Evolutionary conservation across 2,113 vertebrate genomes (phyloP).

Genomic region (Haliaeetus leucogaster): DNA sequence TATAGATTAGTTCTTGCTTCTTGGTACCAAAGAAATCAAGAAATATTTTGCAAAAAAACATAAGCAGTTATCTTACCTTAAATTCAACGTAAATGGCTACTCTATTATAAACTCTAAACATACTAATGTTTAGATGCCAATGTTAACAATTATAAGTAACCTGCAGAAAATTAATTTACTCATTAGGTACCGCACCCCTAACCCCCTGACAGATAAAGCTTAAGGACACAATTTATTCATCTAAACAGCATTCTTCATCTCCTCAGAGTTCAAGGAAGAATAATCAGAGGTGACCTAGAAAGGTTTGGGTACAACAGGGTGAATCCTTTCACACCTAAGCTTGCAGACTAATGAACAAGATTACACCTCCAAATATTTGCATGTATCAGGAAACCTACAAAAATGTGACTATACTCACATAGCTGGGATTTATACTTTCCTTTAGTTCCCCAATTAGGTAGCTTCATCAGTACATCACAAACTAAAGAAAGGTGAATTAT

Average conservation of each 20-base stretch:
- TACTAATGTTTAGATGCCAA: neutral
- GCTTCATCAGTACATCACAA: neutral
- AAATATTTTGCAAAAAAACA: neutral
- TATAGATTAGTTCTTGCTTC: neutral
- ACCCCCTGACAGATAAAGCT: neutral
- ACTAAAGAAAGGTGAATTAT: neutral
- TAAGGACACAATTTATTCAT: neutral
- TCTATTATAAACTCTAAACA: neutral
- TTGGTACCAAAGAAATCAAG: neutral
- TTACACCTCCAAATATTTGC: neutral
- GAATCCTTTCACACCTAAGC: neutral
- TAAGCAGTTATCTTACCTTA: neutral
- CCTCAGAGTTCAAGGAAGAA: neutral
- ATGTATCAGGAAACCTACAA: neutral
- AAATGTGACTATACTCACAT: neutral
- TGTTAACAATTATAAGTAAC: neutral
- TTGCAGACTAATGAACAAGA: neutral
- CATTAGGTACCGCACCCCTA: rapidly evolving
- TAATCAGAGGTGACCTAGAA: neutral
- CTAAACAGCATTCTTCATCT: neutral
- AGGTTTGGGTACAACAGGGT: neutral
- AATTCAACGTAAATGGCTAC: neutral
- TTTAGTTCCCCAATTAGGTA: neutral
- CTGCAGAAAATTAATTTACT: neutral
- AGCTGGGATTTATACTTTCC: neutral